Evolutionary conservation across 37 sponge, comb jelly and placozoan species (phyloP), one percentile per base, ranked within the genome.

Genomic region (Geodia barretti): DNA sequence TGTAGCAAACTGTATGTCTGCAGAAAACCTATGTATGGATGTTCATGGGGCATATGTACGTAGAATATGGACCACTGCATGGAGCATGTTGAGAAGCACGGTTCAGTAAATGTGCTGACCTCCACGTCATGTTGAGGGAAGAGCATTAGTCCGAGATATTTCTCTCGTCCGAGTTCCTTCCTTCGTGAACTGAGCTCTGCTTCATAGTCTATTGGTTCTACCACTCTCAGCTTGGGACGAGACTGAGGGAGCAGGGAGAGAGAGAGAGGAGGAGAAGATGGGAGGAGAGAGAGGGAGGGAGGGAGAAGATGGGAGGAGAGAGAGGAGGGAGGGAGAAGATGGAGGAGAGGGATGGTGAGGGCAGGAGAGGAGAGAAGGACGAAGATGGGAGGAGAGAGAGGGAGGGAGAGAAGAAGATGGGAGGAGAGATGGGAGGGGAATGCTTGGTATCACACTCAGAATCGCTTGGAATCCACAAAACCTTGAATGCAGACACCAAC

Each of bases 201-300:
- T 73, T 92, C 92, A 34, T 92, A 92, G 78, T 92, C 92, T 34
- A 87, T 58, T 41, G 92, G 92, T 0, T 87, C 88, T 9, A 81
- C 84, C 11, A 90, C 62, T 2, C 36, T 47, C 37, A 80, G 63
- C 62, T 87, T 85, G 7, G 85, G 85, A 41, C 83, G 83, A 64
- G 31, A 30, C 83, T 74, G 25, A 3, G 1, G 72, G 72, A 23
- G 72, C 26, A 2, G 25, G 40, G 41, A 39, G 72, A 14, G 54
- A 47, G 54, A 14, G 54, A 14, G 14, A 14, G 14, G 54, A 14
- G 54, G 54, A 14, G 54, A 47, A 14, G 54, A 47, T 7, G 54
- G 14, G 54, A 47, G 54, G 54, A 47, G 54, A 14, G 54, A 14
- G 14, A 14, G 67, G 77, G 23, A 70, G 84, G 1, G 85, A 72